Conservation (phyloP, 2,113 vertebrate species). For the Labeo catla region DNA sequence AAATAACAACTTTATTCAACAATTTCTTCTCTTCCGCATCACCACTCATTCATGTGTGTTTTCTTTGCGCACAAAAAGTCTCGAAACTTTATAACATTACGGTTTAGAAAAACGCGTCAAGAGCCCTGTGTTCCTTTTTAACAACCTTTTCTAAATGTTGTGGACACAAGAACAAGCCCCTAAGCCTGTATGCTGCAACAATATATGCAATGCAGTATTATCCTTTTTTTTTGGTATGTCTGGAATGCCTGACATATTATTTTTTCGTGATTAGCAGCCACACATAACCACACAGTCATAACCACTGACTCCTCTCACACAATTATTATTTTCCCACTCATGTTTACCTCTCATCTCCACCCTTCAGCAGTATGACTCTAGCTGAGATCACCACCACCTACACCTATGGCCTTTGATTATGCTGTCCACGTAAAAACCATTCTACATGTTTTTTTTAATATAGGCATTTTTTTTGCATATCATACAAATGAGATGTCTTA, state of each 20-base stretch:
- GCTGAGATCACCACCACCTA: constrained; percentile 9
- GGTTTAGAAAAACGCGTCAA: too few relatives aligned
- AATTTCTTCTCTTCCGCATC: too few relatives aligned
- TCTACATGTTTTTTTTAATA: neutral
- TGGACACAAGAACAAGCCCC: neutral
- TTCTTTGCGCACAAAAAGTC: too few relatives aligned
- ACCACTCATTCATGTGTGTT: too few relatives aligned
- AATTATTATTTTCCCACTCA: constrained; percentile 9
- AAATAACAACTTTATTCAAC: too few relatives aligned
- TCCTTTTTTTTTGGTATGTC: too few relatives aligned
- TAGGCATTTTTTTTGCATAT: neutral
- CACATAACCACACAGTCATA: neutral
- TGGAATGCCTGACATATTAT: too few relatives aligned
- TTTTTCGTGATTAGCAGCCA: neutral
- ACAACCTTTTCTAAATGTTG: neutral
- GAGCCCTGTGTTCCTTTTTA: too few relatives aligned
- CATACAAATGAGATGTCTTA: neutral
- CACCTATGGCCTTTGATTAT: neutral
- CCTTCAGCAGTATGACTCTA: neutral
- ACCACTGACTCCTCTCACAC: neutral
- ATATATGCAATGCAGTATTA: neutral
- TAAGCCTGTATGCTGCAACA: neutral
- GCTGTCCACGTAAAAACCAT: neutral
- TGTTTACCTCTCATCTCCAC: neutral
- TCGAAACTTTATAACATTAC: too few relatives aligned